Percentiles rank a stretch among this genome's conserved stretches.
Evolutionary conservation across 2,888 invertebrate species (phyloP).

Genomic region (Phengaris alcon): DNA sequence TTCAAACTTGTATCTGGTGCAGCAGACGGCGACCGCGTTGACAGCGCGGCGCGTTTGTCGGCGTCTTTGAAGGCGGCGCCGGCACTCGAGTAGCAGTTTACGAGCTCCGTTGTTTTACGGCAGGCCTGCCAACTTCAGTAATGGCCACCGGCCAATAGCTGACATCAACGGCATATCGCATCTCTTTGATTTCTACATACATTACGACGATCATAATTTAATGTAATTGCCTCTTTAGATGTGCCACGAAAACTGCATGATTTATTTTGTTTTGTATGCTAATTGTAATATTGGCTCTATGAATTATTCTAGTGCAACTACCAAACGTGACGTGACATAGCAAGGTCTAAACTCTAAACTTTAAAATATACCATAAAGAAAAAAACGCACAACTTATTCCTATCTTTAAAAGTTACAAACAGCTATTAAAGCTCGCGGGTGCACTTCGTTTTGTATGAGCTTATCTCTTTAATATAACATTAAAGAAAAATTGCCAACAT

Average conservation of each 20-base stretch:
- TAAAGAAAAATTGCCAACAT: slow-evolving; percentile 28
- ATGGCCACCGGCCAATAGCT: slow-evolving; percentile 52
- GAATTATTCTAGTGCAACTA: background rate
- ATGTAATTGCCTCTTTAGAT: slow-evolving; percentile 29
- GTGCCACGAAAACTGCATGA: slow-evolving; percentile 25
- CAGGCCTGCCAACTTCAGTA: slow-evolving; percentile 62
- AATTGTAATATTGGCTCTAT: slow-evolving; percentile 7
- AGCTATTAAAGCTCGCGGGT: slow-evolving; percentile 30
- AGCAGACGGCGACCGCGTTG: slow-evolving; percentile 67
- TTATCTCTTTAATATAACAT: slow-evolving; percentile 26
- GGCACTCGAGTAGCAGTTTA: slow-evolving; percentile 72
- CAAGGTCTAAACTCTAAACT: background rate
- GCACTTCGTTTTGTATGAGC: slow-evolving; percentile 35
- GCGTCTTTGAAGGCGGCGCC: slow-evolving; percentile 74
- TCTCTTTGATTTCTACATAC: slow-evolving; percentile 43
- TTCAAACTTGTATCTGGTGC: slow-evolving; percentile 55
- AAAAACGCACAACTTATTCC: background rate
- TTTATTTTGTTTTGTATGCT: slow-evolving; percentile 23
- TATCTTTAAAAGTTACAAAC: background rate
- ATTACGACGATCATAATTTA: slow-evolving; percentile 33
- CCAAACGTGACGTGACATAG: too few species aligned
- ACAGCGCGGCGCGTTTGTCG: slow-evolving; percentile 71
- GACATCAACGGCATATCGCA: slow-evolving; percentile 46
- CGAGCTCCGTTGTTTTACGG: slow-evolving; percentile 69
- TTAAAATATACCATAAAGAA: background rate